Conservation (phyloP, 2,888 invertebrate genomes). For the Loripinus fragilis region DNA sequence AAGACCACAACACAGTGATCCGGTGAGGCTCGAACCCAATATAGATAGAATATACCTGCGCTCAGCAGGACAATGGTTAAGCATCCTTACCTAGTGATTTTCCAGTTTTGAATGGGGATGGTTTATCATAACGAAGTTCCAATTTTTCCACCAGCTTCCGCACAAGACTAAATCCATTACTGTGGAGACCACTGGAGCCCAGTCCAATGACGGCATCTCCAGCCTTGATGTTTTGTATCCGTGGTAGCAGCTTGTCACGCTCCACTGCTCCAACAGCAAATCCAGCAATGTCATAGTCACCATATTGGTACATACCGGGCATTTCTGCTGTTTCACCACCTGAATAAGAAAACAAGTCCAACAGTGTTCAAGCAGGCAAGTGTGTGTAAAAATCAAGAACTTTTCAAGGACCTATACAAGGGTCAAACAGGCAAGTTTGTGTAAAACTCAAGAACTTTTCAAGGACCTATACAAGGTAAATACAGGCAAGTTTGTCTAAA, state of each 20-base stretch:
- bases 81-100: slow-evolving; percentile 88
- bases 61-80: too few species aligned
- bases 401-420: too few species aligned
- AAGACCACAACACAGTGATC: too few species aligned
- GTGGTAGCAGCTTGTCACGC: slow-evolving; percentile 89
- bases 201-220: slow-evolving; percentile 94
- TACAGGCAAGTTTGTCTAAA: too few species aligned
- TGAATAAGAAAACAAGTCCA: too few species aligned
- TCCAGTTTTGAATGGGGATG: slow-evolving; percentile 87
- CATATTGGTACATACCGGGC: slow-evolving; percentile 94
- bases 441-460: too few species aligned
- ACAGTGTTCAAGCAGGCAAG: too few species aligned
- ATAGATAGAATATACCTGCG: too few species aligned
- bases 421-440: too few species aligned
- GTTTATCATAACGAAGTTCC: slow-evolving; percentile 88
- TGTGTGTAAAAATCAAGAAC: too few species aligned
- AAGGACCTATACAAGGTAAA: too few species aligned
- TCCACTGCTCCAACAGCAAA: slow-evolving; percentile 98
- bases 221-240: slow-evolving; percentile 86
- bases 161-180: slow-evolving; percentile 96
- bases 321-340: slow-evolving; percentile 94
- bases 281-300: slow-evolving; percentile 97
- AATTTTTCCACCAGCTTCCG: slow-evolving; percentile 90
- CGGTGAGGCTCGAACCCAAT: too few species aligned
- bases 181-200: slow-evolving; percentile 95